Conservation (phyloP, 1,140 invertebrate species). For the Penaeus vannamei region DNA sequence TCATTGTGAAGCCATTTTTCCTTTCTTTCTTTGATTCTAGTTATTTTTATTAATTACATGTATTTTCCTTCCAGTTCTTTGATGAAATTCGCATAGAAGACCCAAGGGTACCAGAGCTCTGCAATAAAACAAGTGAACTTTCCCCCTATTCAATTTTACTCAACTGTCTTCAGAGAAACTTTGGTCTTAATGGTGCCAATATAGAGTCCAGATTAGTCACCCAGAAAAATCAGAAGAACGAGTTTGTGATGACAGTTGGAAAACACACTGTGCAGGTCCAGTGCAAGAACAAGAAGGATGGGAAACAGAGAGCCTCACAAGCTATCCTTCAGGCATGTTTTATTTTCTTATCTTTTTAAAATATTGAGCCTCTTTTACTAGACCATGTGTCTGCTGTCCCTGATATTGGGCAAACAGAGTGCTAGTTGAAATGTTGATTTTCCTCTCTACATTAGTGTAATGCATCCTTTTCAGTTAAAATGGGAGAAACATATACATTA, state of each 20-base stretch:
- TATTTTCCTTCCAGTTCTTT: slow-evolving; percentile 81
- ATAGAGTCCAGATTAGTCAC: slow-evolving; percentile 91
- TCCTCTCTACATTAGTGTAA: no score
- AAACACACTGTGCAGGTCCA: slow-evolving; percentile 90
- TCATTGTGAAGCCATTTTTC: no score
- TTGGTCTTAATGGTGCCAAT: slow-evolving; percentile 89
- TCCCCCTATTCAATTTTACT: slow-evolving; percentile 93
- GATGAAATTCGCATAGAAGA: slow-evolving; percentile 94
- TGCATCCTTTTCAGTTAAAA: no score
- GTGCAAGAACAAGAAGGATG: slow-evolving; percentile 96
- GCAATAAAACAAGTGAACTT: slow-evolving; percentile 94
- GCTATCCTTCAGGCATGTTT: slow-evolving; percentile 83
- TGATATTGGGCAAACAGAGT: no score
- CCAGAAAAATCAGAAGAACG: slow-evolving; percentile 91
- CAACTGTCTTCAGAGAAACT: slow-evolving; percentile 93
- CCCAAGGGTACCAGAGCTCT: slow-evolving; percentile 93
- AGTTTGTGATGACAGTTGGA: slow-evolving; percentile 95
- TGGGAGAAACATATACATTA: background rate
- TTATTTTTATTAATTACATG: slow-evolving; percentile 10
- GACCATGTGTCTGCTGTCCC: no score
- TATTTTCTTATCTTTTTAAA: background rate
- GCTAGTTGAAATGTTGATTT: no score
- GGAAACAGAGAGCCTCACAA: slow-evolving; percentile 97
- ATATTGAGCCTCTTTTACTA: background rate
- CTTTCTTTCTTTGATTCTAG: slow-evolving; percentile 1